phyloP scores from a whole-genome alignment of 2,797 vertebrate species.

The Galago senegalensis region DNA sequence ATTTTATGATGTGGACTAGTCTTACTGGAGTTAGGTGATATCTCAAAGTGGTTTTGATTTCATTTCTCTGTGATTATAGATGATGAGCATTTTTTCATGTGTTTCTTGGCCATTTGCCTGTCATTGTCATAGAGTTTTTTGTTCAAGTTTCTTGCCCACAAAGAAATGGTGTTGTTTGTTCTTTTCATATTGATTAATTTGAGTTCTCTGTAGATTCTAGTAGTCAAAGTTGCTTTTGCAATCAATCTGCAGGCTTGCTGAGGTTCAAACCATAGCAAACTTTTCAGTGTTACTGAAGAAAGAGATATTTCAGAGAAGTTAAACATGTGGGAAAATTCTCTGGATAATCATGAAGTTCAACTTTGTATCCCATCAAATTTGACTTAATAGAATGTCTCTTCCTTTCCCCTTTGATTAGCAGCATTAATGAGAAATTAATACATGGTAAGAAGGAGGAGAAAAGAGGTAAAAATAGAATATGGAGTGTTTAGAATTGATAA shows the following conservation, averaged over 20 bases:
- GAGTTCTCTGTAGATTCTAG: no score
- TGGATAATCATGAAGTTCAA: slow-evolving; percentile 6
- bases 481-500: neutral
- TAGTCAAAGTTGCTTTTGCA: neutral
- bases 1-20: no score
- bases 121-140: no score
- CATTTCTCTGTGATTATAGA: no score
- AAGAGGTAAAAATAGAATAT: neutral
- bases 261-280: slow-evolving; percentile 14
- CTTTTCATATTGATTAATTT: no score
- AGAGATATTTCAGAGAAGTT: slow-evolving; percentile 11
- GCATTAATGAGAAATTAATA: neutral
- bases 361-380: neutral
- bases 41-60: no score
- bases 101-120: no score
- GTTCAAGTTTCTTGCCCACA: no score
- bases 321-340: slow-evolving; percentile 13
- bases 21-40: no score
- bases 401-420: slow-evolving; percentile 21
- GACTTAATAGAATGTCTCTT: slow-evolving; percentile 33
- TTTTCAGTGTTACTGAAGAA: slow-evolving; percentile 8
- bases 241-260: neutral
- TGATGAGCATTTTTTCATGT: no score
- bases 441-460: neutral
- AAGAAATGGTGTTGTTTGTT: no score